Percentiles rank a stretch among this genome's conserved stretches.
These are phyloP conservation scores for Coenonympha arcania DNA, from an alignment of 2,888 invertebrate genomes.

Conservation along the genomic window DNA sequence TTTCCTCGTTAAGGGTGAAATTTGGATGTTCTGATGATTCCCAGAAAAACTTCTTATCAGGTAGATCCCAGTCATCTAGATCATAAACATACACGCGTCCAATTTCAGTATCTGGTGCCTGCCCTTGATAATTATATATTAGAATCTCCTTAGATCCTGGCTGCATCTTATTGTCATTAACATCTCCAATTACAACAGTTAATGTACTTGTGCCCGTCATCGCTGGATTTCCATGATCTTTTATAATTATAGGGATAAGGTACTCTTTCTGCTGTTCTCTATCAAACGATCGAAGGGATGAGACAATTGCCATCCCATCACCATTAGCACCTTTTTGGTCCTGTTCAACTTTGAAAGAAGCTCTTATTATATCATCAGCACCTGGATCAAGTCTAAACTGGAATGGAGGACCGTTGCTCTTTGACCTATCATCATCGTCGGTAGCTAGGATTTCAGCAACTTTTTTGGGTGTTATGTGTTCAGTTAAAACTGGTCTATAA, in stretches of 20 bases:
- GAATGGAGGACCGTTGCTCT: constrained; percentile 97
- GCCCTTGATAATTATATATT: constrained; percentile 96
- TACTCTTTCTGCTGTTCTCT: constrained; percentile 97
- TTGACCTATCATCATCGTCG: constrained; percentile 94
- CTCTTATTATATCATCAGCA: constrained; percentile 92
- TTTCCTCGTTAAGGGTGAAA: constrained; percentile 91
- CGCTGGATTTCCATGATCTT: constrained; percentile 96
- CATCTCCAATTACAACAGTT: constrained; percentile 97
- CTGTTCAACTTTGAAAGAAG: constrained; percentile 96
- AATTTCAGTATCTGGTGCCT: constrained; percentile 91
- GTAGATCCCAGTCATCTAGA: constrained; percentile 98
- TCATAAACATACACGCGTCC: constrained; percentile 98
- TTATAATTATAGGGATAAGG: constrained; percentile 96
- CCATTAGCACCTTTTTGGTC: constrained; percentile 98
- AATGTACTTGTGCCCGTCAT: constrained; percentile 97
- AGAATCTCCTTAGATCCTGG: constrained; percentile 97
- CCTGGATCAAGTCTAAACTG: constrained; percentile 94
- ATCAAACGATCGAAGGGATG: constrained; percentile 93
- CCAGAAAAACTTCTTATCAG: constrained; percentile 98
- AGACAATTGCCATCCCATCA: constrained; percentile 98
- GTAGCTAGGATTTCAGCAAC: constrained; percentile 95
- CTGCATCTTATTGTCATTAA: constrained; percentile 99
- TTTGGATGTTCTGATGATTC: constrained; percentile 88
- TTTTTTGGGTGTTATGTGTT: constrained; percentile 92
- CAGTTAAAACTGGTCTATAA: constrained; percentile 92